Evolutionary conservation across 2,113 vertebrate genomes (phyloP).

Genomic region (Mus musculus): GRCm39 chr9:119170001-119170500

Average conservation of each 20-base stretch:
- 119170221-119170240: background rate
- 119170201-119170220: background rate
- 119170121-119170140: background rate
- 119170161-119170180: background rate
- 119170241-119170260: background rate
- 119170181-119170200: background rate
- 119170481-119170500: background rate
- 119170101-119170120: too few species aligned
- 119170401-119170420: rapidly evolving
- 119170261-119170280: background rate
- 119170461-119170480: rapidly evolving
- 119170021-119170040: background rate
- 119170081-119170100: background rate
- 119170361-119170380: background rate
- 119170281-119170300: rapidly evolving
- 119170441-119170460: rapidly evolving
- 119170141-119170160: rapidly evolving
- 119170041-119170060: background rate
- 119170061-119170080: background rate
- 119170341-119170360: background rate
- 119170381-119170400: background rate
- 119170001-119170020: background rate
- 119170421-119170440: rapidly evolving
- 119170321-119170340: background rate
- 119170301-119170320: background rate